Conservation (phyloP, 2,888 invertebrate genomes). For the Nesidiocoris tenuis region DNA sequence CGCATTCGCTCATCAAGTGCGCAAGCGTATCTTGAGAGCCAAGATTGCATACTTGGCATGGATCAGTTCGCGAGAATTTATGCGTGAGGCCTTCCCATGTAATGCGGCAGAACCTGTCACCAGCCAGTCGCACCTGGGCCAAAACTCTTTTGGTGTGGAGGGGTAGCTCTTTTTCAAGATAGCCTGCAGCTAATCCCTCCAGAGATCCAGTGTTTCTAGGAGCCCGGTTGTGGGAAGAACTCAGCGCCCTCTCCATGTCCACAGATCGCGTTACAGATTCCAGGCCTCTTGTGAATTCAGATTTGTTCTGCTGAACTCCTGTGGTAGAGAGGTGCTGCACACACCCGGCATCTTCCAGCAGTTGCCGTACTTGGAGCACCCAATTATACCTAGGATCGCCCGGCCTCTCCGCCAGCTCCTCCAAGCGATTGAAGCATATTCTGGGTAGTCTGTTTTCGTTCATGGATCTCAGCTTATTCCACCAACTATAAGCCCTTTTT, state of each 20-base stretch:
- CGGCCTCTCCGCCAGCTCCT: background rate
- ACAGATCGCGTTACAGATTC: background rate
- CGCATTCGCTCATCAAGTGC: background rate
- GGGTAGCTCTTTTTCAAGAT: background rate
- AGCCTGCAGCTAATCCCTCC: background rate
- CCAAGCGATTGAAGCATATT: slow-evolving; percentile 6
- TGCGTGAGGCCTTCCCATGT: background rate
- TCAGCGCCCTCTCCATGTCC: background rate
- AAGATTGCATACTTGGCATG: background rate
- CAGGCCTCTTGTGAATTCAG: background rate
- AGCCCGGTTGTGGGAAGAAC: background rate
- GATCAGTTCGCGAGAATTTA: background rate
- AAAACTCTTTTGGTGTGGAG: background rate
- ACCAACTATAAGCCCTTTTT: background rate
- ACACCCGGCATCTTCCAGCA: background rate
- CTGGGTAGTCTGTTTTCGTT: background rate
- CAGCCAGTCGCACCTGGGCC: background rate
- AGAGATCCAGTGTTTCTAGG: background rate
- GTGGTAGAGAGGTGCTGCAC: background rate
- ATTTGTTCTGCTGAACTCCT: no score
- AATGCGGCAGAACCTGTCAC: background rate
- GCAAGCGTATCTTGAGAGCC: background rate
- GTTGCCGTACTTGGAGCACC: background rate
- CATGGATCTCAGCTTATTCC: slow-evolving; percentile 5
- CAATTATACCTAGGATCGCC: background rate